Evolutionary conservation across 2,888 invertebrate species (phyloP).

Genomic region (Pyrgus malvae): DNA sequence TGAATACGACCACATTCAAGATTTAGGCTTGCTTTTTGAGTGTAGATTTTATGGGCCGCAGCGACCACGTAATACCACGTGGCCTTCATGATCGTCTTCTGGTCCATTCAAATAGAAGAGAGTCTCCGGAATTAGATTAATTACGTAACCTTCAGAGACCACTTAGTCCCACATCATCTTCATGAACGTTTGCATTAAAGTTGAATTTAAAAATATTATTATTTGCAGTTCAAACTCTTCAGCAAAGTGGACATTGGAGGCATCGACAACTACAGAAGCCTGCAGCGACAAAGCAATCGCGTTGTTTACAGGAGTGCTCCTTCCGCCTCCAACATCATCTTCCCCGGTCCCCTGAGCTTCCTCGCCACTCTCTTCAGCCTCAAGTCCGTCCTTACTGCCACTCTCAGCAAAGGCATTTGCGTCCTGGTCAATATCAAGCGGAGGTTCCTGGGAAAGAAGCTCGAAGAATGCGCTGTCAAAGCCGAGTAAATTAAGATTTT

Average conservation of each 20-base stretch:
- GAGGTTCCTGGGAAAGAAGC: constrained; percentile 45
- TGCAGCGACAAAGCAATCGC: constrained; percentile 57
- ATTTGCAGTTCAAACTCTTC: constrained; percentile 58
- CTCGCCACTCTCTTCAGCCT: constrained; percentile 49
- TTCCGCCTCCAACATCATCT: constrained; percentile 48
- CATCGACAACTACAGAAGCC: constrained; percentile 69
- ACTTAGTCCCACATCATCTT: no score
- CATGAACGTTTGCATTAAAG: no score
- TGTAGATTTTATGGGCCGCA: no score
- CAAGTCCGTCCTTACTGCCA: constrained; percentile 43
- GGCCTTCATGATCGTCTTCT: no score
- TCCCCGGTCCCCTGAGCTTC: constrained; percentile 44
- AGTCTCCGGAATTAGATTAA: no score
- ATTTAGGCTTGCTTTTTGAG: no score
- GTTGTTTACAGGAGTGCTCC: constrained; percentile 62
- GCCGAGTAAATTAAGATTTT: constrained; percentile 10
- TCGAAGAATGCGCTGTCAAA: constrained; percentile 39
- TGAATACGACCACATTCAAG: no score
- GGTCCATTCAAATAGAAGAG: no score
- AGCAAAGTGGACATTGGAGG: constrained; percentile 60
- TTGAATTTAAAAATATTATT: background rate
- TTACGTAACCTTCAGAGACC: no score
- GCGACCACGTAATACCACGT: no score
- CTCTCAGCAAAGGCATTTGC: constrained; percentile 52
- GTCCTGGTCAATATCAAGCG: constrained; percentile 52